Percentiles rank a stretch among this genome's conserved stretches.
These are phyloP conservation scores for Trichopoda pennipes DNA, from an alignment of 2,888 invertebrate genomes.

Conservation along the genomic window DNA sequence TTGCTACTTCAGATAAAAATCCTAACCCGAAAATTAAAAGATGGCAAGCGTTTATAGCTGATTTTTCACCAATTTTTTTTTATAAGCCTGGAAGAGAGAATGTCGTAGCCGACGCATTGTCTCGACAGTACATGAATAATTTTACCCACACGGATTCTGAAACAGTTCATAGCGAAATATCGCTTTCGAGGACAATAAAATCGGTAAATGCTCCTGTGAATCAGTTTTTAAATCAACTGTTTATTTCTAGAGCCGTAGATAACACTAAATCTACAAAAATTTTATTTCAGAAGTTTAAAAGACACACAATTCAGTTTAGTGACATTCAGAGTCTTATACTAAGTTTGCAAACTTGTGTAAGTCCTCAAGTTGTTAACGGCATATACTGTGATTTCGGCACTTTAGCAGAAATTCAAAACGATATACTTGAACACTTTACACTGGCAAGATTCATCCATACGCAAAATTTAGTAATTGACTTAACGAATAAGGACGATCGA, in stretches of 20 bases:
- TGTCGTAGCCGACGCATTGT: conserved; percentile 15
- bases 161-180: conserved; percentile 24
- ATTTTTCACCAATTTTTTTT: conserved; percentile 13
- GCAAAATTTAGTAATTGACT: neutral
- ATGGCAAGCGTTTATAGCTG: conserved; percentile 35
- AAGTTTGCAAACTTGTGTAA: neutral
- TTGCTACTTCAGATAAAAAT: conserved; percentile 41
- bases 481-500: neutral
- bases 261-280: conserved; percentile 1
- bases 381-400: conserved; percentile 11
- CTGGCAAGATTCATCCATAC: conserved; percentile 14
- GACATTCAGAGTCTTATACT: neutral
- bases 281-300: neutral
- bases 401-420: conserved; percentile 7
- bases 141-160: conserved; percentile 3
- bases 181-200: conserved; percentile 19
- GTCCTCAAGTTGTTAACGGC: conserved; percentile 2
- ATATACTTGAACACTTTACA: conserved; percentile 23
- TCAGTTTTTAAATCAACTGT: conserved; percentile 10
- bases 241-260: conserved; percentile 1
- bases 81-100: conserved; percentile 1
- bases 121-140: conserved; percentile 3
- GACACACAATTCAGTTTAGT: neutral
- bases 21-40: conserved; percentile 39
- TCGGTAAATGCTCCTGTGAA: conserved; percentile 19